These are phyloP conservation scores for Poecilia picta DNA, from an alignment of 2,797 vertebrate species.

Conservation along the genomic window DNA sequence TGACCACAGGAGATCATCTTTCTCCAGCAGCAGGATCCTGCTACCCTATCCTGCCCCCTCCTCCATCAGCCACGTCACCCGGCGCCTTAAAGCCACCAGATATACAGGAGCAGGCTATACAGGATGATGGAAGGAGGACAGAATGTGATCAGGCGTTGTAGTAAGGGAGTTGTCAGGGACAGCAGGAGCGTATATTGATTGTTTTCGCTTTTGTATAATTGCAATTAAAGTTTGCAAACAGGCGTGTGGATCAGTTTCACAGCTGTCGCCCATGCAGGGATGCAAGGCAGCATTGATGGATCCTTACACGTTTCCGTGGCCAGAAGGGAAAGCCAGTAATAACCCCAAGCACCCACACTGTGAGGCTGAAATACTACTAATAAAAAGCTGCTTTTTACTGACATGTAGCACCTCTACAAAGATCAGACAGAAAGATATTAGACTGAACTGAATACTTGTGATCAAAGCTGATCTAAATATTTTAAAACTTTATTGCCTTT, in stretches of 20 bases:
- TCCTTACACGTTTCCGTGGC: constrained; percentile 38
- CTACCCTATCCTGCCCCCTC: constrained; percentile 31
- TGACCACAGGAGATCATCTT: constrained; percentile 74
- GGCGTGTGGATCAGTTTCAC: constrained; percentile 70
- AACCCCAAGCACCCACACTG: constrained; percentile 16
- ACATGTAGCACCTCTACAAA: background rate
- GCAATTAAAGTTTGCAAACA: constrained; percentile 81
- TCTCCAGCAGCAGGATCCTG: constrained; percentile 50
- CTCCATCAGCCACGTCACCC: constrained; percentile 36
- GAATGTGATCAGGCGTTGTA: constrained; percentile 11
- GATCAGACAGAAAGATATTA: background rate
- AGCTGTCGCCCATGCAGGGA: constrained; percentile 60
- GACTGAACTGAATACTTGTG: background rate
- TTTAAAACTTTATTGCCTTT: background rate
- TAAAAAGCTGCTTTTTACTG: constrained; percentile 3
- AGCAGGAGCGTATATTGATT: constrained; percentile 70
- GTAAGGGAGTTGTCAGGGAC: background rate
- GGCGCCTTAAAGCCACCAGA: constrained; percentile 22
- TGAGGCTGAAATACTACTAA: constrained; percentile 4
- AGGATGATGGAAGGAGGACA: constrained; percentile 3
- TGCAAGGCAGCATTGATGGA: constrained; percentile 52
- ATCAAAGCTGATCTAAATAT: background rate
- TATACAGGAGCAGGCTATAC: constrained; percentile 15
- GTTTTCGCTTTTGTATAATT: constrained; percentile 79
- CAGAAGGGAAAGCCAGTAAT: constrained; percentile 43